A percentile compares a stretch with the other conserved stretches of the same genome.
These are phyloP conservation scores for Stegodyphus dumicola DNA, from an alignment of 1,140 invertebrate species.

Conservation along the genomic window DNA sequence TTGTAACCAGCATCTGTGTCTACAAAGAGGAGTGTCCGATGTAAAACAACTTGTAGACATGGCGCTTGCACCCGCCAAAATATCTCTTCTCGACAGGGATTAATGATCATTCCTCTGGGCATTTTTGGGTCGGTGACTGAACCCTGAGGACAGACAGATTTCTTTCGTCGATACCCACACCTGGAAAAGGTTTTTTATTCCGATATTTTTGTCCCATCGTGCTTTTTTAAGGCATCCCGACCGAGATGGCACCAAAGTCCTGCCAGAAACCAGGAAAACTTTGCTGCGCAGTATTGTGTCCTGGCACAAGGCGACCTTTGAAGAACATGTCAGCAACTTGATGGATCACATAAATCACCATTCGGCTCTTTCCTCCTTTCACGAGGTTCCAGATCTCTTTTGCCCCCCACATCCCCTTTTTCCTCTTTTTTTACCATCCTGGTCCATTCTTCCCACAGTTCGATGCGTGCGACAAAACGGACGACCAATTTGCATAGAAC, in stretches of 20 bases:
- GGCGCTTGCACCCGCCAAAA: background rate
- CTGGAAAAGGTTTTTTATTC: constrained; percentile 13
- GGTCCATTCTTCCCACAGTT: constrained; percentile 23
- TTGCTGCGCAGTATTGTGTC: constrained; percentile 22
- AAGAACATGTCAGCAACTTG: constrained; percentile 40
- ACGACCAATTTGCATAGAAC: constrained; percentile 46
- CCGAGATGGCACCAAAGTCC: background rate
- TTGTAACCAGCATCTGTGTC: background rate
- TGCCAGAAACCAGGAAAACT: constrained; percentile 12
- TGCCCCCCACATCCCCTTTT: background rate
- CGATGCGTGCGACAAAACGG: background rate
- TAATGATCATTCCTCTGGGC: constrained; percentile 52
- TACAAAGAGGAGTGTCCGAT: background rate
- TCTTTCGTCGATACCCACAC: constrained; percentile 23
- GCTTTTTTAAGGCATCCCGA: constrained; percentile 14
- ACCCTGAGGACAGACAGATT: constrained; percentile 43
- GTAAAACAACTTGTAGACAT: constrained; percentile 48
- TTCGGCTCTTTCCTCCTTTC: background rate
- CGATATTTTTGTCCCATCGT: constrained; percentile 47
- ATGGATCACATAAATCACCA: constrained; percentile 55
- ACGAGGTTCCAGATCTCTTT: constrained; percentile 1
- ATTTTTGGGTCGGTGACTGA: constrained; percentile 51
- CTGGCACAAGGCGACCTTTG: constrained; percentile 45
- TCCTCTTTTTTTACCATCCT: background rate
- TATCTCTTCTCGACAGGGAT: constrained; percentile 37